A percentile compares a stretch with the other conserved stretches of the same genome.
Evolutionary conservation across 2,888 invertebrate species (phyloP).

Genomic region (Caenorhabditis sp.): DNA sequence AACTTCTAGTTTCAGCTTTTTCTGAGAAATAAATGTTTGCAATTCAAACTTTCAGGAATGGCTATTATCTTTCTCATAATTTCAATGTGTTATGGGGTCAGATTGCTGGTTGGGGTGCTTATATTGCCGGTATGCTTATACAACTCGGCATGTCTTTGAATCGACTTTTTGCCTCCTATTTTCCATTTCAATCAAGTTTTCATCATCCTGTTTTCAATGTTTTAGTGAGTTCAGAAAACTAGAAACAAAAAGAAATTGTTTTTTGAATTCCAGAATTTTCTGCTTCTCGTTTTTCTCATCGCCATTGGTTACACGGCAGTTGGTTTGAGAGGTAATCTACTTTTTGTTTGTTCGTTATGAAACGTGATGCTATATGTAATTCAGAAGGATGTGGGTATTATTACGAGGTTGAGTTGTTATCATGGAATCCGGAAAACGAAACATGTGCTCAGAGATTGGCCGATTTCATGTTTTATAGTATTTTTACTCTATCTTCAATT

Average conservation of each 20-base stretch:
- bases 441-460: conserved; percentile 20
- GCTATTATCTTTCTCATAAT: conserved; percentile 20
- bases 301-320: conserved; percentile 8
- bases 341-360: too few relatives aligned
- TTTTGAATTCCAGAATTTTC: conserved; percentile 21
- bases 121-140: conserved; percentile 18
- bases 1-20: not conserved
- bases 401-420: conserved; percentile 19
- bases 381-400: conserved; percentile 32
- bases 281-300: conserved; percentile 1
- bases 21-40: not conserved
- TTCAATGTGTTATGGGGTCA: conserved; percentile 28
- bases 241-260: not conserved
- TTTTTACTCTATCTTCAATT: conserved; percentile 18
- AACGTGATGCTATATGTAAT: too few relatives aligned
- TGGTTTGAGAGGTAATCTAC: conserved; percentile 21
- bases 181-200: conserved; percentile 15
- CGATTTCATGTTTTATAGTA: conserved; percentile 25
- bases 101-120: conserved; percentile 29
- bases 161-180: conserved; percentile 21
- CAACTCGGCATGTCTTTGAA: conserved; percentile 25
- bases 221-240: not conserved
- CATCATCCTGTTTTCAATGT: conserved; percentile 11
- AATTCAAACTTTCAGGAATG: conserved; percentile 2
- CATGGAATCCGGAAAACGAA: conserved; percentile 22